These are phyloP conservation scores for Cheilosia grossa DNA, from an alignment of 2,888 invertebrate genomes.

Conservation along the genomic window DNA sequence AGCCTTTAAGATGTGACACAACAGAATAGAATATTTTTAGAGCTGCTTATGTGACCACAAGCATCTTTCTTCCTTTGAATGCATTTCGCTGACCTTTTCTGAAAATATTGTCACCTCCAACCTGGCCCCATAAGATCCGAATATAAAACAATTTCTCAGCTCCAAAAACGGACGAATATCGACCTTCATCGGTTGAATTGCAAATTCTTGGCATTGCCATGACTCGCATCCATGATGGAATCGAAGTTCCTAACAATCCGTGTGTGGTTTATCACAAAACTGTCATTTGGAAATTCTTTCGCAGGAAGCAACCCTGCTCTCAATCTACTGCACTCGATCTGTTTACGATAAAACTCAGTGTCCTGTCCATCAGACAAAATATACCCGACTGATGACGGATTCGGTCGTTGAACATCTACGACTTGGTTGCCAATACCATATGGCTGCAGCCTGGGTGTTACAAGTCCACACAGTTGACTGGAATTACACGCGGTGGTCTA, in stretches of 20 bases:
- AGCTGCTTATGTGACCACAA: too few relatives aligned
- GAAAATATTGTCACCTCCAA: too few relatives aligned
- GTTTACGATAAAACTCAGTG: conserved; percentile 68
- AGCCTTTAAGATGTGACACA: too few relatives aligned
- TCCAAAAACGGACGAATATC: conserved; percentile 23
- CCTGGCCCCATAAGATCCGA: too few relatives aligned
- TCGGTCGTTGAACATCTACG: conserved; percentile 55
- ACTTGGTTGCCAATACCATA: conserved; percentile 57
- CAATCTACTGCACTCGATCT: conserved; percentile 21
- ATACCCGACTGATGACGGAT: conserved; percentile 68
- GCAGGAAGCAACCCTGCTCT: neutral
- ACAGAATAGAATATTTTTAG: too few relatives aligned
- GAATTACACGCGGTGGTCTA: conserved; percentile 11
- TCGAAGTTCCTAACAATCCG: conserved; percentile 59
- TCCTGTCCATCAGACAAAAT: conserved; percentile 67
- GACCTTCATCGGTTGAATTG: conserved; percentile 49
- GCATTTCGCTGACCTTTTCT: too few relatives aligned
- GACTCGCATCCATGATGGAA: conserved; percentile 33
- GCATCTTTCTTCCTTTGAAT: too few relatives aligned
- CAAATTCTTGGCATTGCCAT: conserved; percentile 56
- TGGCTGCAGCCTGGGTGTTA: conserved; percentile 41
- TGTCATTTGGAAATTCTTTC: conserved; percentile 61
- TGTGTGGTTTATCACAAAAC: conserved; percentile 69
- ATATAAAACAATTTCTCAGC: too few relatives aligned
- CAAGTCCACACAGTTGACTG: conserved; percentile 3